phyloP scores from a whole-genome alignment of 2,113 vertebrate genomes.

The Vulpes ferrilata region DNA sequence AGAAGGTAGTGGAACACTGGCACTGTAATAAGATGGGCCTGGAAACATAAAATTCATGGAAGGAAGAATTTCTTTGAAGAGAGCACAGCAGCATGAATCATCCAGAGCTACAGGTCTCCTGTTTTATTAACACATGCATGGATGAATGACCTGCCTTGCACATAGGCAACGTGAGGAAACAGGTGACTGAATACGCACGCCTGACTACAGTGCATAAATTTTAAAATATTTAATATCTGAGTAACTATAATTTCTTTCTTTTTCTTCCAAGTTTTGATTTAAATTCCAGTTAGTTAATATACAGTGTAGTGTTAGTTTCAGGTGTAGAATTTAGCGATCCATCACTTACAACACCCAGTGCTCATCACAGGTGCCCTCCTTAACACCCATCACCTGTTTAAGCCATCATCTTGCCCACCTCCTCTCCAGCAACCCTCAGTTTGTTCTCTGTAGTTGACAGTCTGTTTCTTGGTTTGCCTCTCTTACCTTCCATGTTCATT shows the following conservation, averaged over 20 bases:
- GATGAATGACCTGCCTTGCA: background rate
- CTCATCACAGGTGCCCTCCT: background rate
- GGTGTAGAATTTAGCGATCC: background rate
- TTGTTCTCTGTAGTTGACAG: background rate
- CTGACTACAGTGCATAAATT: background rate
- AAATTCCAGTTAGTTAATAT: background rate
- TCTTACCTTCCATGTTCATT: background rate
- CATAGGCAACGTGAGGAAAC: background rate
- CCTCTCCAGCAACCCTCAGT: background rate
- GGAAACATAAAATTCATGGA: background rate
- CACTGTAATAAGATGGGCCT: background rate
- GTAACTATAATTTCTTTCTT: background rate
- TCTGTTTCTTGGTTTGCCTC: background rate
- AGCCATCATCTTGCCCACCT: background rate
- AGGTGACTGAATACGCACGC: background rate
- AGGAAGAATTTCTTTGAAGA: slow-evolving; percentile 11
- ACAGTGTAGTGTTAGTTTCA: background rate
- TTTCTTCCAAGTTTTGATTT: background rate
- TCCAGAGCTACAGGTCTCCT: background rate
- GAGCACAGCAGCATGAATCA: background rate
- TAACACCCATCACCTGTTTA: background rate
- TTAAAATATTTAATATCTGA: slow-evolving; percentile 59
- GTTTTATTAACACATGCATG: background rate
- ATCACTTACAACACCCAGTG: background rate
- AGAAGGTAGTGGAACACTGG: background rate